These are phyloP conservation scores for Eurystomus gularis DNA, from an alignment of 2,113 vertebrate species.

Conservation along the genomic window DNA sequence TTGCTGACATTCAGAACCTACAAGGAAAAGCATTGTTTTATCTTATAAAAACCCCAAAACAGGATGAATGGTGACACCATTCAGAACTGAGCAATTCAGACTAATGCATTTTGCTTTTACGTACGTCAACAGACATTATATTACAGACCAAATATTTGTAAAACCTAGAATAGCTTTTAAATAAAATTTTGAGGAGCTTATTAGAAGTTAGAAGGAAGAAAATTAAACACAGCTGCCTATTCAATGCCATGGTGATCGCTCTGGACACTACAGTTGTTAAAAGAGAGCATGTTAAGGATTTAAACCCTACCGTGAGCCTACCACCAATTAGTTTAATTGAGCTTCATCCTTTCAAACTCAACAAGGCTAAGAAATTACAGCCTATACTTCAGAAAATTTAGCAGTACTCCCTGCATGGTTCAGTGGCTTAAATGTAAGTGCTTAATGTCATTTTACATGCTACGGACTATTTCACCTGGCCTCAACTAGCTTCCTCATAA, in stretches of 20 bases:
- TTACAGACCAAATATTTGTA: background rate
- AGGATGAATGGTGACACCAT: background rate
- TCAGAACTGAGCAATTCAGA: background rate
- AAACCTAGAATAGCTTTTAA: background rate
- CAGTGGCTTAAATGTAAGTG: background rate
- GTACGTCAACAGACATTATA: background rate
- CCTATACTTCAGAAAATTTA: background rate
- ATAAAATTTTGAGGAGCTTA: background rate
- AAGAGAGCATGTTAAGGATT: background rate
- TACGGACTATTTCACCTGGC: background rate
- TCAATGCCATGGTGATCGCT: background rate
- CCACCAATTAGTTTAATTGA: background rate
- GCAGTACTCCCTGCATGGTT: background rate
- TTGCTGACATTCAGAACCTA: background rate
- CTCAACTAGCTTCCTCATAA: background rate
- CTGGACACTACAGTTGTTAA: background rate
- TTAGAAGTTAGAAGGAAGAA: background rate
- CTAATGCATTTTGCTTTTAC: background rate
- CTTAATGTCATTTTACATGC: background rate
- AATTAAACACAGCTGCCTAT: background rate
- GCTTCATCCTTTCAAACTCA: background rate
- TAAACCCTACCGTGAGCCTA: background rate
- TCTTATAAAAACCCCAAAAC: background rate
- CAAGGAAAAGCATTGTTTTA: background rate
- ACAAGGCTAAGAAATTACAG: background rate